Conservation (phyloP, 2,797 vertebrate genomes). For the Acanthurus tractus region DNA sequence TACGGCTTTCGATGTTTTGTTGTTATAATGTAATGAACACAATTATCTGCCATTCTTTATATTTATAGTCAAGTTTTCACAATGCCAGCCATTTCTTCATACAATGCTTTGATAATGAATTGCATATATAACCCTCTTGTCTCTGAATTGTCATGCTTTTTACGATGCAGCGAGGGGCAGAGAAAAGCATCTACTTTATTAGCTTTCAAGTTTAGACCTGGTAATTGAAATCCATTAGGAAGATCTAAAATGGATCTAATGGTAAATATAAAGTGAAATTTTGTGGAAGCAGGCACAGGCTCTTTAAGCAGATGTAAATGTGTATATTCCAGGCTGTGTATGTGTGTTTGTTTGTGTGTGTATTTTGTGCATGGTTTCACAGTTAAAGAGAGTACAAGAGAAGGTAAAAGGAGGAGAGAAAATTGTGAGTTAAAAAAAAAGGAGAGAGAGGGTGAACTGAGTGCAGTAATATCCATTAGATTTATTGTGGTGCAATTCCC, state of each 20-base stretch:
- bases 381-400: constrained; percentile 25
- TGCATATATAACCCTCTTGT: constrained; percentile 73
- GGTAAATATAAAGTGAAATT: constrained; percentile 91
- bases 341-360: constrained; percentile 27
- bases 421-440: no score
- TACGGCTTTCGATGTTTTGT: constrained; percentile 22
- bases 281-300: constrained; percentile 86
- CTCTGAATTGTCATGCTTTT: constrained; percentile 73
- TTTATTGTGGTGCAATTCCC: constrained; percentile 99
- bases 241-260: constrained; percentile 82
- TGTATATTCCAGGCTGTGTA: constrained; percentile 80
- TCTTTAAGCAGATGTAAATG: constrained; percentile 90
- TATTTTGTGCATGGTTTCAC: constrained; percentile 53
- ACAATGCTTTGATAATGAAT: constrained; percentile 73
- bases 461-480: constrained; percentile 99
- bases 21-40: constrained; percentile 22
- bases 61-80: constrained; percentile 34
- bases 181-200: constrained; percentile 74
- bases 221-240: constrained; percentile 86
- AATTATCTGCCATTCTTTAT: constrained; percentile 28
- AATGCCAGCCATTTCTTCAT: constrained; percentile 33
- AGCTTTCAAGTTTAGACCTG: constrained; percentile 79
- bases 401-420: no score
- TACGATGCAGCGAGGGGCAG: constrained; percentile 57
- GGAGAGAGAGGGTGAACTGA: constrained; percentile 72